Evolutionary conservation across 2,888 invertebrate species (phyloP).

Genomic region (Dryocosmus kuriphilus): DNA sequence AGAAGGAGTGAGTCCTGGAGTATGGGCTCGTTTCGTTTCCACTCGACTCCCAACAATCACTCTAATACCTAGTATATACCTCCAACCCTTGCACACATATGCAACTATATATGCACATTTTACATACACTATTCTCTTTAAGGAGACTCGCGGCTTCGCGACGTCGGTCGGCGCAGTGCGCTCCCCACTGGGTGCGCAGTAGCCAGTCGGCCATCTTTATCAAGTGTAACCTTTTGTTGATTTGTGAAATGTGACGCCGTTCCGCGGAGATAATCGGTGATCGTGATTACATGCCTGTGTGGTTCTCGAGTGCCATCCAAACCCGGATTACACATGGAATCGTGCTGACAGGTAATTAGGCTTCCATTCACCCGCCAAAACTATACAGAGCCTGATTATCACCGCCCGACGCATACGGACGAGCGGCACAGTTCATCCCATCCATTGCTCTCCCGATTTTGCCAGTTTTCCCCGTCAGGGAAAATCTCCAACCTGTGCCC

Average conservation of each 20-base stretch:
- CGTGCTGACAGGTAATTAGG: slow-evolving; percentile 54
- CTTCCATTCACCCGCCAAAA: background rate
- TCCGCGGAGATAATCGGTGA: slow-evolving; percentile 66
- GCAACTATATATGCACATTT: background rate
- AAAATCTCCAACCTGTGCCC: background rate
- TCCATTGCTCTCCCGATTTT: background rate
- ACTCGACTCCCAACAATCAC: slow-evolving; percentile 2
- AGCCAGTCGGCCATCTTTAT: slow-evolving; percentile 75
- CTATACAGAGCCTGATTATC: slow-evolving; percentile 19
- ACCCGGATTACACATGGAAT: slow-evolving; percentile 49
- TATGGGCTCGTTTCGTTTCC: background rate
- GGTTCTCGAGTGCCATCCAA: slow-evolving; percentile 41
- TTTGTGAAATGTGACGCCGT: slow-evolving; percentile 76
- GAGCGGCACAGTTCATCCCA: slow-evolving; percentile 39
- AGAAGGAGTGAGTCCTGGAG: slow-evolving; percentile 14
- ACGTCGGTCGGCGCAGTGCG: slow-evolving; percentile 66
- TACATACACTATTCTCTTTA: background rate
- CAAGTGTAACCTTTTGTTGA: slow-evolving; percentile 78
- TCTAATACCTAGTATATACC: background rate
- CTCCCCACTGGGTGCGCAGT: slow-evolving; percentile 68
- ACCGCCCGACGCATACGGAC: slow-evolving; percentile 57
- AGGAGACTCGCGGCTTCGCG: slow-evolving; percentile 47
- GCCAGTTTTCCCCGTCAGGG: background rate
- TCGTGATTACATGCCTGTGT: slow-evolving; percentile 66
- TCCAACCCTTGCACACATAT: background rate